Percentiles rank a stretch among this genome's conserved stretches.
These are phyloP conservation scores for Artemisiospiza belli DNA, from an alignment of 2,113 vertebrate genomes.

Conservation along the genomic window DNA sequence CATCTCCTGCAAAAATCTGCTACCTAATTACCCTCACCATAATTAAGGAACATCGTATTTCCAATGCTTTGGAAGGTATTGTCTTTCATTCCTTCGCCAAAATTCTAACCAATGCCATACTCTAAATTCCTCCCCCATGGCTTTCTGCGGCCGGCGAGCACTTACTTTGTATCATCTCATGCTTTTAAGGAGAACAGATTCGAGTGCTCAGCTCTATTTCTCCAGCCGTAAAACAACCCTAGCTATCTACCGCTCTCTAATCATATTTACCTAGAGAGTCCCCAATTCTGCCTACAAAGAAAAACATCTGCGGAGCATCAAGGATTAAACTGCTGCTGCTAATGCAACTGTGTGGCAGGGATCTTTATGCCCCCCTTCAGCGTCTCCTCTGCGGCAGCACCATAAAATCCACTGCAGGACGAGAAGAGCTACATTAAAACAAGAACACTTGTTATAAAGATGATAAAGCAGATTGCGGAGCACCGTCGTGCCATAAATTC, in stretches of 20 bases:
- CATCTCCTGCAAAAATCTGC: neutral
- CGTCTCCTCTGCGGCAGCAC: neutral
- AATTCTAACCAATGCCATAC: neutral
- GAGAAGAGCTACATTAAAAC: neutral
- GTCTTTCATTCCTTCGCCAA: neutral
- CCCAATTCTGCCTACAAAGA: neutral
- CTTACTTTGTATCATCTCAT: neutral
- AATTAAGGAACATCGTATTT: neutral
- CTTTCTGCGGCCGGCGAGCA: neutral
- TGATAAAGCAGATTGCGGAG: neutral
- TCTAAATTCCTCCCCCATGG: neutral
- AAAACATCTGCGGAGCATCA: neutral
- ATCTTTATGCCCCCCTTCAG: neutral
- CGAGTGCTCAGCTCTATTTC: accelerated
- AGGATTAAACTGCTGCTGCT: neutral
- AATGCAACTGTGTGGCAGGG: neutral
- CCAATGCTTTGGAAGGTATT: neutral
- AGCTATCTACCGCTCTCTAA: neutral
- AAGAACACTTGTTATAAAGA: neutral
- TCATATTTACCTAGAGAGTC: neutral
- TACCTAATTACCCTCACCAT: neutral
- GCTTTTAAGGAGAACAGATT: neutral
- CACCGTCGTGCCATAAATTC: accelerated
- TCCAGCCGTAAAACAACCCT: neutral
- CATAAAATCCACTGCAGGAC: neutral